Evolutionary conservation across 1,140 invertebrate genomes (phyloP).

Genomic region (Zelostemma sp.): DNA sequence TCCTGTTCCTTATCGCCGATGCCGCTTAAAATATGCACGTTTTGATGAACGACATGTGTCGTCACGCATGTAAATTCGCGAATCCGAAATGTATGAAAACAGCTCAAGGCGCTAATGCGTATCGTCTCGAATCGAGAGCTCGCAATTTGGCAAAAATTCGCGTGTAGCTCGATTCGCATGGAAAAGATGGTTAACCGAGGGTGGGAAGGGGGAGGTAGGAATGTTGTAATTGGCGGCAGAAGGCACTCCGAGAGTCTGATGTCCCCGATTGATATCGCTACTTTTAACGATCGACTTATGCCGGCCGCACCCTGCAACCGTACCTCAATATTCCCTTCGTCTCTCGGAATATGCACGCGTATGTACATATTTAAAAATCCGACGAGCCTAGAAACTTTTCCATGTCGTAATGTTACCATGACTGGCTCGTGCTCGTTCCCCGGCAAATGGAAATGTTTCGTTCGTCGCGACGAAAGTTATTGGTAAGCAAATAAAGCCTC

Average conservation of each 20-base stretch:
- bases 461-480: no score
- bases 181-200: slow-evolving; percentile 36
- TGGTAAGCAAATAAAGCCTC: no score
- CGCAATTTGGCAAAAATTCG: slow-evolving; percentile 58
- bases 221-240: slow-evolving; percentile 62
- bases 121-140: slow-evolving; percentile 34
- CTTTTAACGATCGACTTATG: slow-evolving; percentile 55
- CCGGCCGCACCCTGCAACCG: slow-evolving; percentile 39
- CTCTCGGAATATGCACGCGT: slow-evolving; percentile 26
- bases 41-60: slow-evolving; percentile 40
- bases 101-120: slow-evolving; percentile 45
- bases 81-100: slow-evolving; percentile 34
- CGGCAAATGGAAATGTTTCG: no score
- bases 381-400: neutral
- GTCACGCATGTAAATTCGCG: slow-evolving; percentile 42
- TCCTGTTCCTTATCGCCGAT: neutral
- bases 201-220: slow-evolving; percentile 40
- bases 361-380: slow-evolving; percentile 22
- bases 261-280: slow-evolving; percentile 60
- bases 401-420: neutral
- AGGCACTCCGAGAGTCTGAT: slow-evolving; percentile 54
- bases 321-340: slow-evolving; percentile 26
- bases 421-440: no score
- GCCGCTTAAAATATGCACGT: slow-evolving; percentile 33
- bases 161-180: slow-evolving; percentile 43